Evolutionary conservation across 2,888 invertebrate genomes (phyloP), one percentile per base, ranked within the genome.

Genomic region (Phyto melanocephala): DNA sequence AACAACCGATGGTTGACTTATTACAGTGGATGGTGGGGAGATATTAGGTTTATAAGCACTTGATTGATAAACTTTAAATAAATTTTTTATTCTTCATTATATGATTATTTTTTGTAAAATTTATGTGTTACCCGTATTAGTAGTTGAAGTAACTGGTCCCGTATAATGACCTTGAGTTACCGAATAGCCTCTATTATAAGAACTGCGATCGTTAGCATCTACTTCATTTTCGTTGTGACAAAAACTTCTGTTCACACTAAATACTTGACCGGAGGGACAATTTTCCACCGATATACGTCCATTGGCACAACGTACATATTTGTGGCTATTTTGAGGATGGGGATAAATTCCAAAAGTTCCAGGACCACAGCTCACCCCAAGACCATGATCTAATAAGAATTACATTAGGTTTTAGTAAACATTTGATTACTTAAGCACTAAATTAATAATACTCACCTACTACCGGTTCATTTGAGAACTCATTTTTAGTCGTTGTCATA

Each of bases 191-290:
- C 70, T 54, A 15, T 70, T 70, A 24, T 75, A 82, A 1, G 68
- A 76, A 45, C 67, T 72, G 50, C 82, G 80, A 72, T 85, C 82
- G 5, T 56, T 42, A 28, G 65, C 35, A 10, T 92, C 86, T 0
- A 94, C 94, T 80, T 93, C 93, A 65, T 90, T 86, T 0, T 93
- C 92, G 89, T 91, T 92, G 88, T 94, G 94, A 85, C 94, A 94
- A 24, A 91, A 90, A 37, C 90, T 90, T 22, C 91, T 85, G 1
- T 83, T 83, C 0, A 93, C 92, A 87, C 93, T 94, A 85, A 94
- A 94, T 3, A 93, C 91, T 0, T 94, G 93, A 10, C 93, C 94
- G 10, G 93, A 92, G 1, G 92, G 93, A 87, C 94, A 94, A 68
- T 91, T 91, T 90, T 93, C 93, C 5, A 91, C 90, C 1, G 93